Conservation (phyloP, 2,888 invertebrate genomes). For the Julus scanicus region DNA sequence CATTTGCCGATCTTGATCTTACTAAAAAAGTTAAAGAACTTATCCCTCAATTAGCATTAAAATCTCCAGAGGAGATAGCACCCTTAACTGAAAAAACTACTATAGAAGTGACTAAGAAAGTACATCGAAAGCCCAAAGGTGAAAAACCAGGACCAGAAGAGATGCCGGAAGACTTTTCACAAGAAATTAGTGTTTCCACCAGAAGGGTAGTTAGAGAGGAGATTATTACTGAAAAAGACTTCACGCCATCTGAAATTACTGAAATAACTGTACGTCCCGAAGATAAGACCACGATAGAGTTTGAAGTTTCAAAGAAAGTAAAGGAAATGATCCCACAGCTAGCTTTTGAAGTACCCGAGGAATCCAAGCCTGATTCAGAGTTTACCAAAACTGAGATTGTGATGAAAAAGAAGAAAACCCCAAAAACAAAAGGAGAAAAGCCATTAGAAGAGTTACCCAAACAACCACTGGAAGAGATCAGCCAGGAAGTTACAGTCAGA, state of each 20-base stretch:
- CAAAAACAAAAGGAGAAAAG: background rate
- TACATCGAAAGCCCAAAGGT: background rate
- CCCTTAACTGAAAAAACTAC: conserved; percentile 11
- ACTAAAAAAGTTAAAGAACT: conserved; percentile 44
- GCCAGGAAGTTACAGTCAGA: conserved; percentile 37
- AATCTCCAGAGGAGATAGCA: conserved; percentile 34
- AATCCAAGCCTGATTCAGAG: background rate
- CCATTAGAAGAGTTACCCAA: conserved; percentile 15
- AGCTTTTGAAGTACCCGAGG: background rate
- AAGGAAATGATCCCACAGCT: conserved; percentile 22
- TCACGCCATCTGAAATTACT: conserved; percentile 56
- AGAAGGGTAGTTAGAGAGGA: conserved; percentile 49
- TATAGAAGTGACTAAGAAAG: background rate
- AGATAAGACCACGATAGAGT: background rate
- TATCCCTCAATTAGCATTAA: conserved; percentile 31
- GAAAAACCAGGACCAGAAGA: background rate
- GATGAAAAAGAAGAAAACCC: conserved; percentile 47
- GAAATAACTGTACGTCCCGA: background rate
- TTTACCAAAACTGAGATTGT: background rate
- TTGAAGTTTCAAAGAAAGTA: conserved; percentile 31
- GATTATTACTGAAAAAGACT: conserved; percentile 59
- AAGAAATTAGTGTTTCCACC: conserved; percentile 8
- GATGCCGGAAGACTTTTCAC: conserved; percentile 44
- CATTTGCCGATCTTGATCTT: conserved; percentile 36
- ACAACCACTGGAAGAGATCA: conserved; percentile 28